Conservation (phyloP, 2,888 invertebrate genomes). For the Stegana nigrithorax region DNA sequence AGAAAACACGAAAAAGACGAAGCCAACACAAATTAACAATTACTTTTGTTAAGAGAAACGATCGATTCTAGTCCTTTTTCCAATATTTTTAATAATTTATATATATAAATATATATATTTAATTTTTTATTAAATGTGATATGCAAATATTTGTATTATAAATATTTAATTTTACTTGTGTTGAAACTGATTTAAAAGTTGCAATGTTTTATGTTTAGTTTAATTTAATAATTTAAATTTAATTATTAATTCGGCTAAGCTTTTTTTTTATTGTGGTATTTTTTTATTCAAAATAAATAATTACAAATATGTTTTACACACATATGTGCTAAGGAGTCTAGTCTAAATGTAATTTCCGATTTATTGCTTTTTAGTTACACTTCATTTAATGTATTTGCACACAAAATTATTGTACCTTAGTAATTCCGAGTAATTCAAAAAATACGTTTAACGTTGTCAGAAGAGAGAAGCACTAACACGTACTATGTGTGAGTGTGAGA, state of each 20-base stretch:
- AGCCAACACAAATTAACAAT: slow-evolving; percentile 11
- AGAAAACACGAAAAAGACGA: neutral
- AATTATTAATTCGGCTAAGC: no score
- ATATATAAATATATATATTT: neutral
- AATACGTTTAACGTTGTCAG: no score
- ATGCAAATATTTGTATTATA: slow-evolving; percentile 11
- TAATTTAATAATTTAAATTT: no score
- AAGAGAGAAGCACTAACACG: no score
- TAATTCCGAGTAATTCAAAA: no score
- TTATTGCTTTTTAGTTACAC: no score
- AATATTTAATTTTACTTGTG: neutral
- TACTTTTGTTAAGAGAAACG: neutral
- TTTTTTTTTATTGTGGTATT: neutral
- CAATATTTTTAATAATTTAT: neutral
- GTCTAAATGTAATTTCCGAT: no score
- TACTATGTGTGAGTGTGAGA: no score
- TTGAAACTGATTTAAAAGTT: neutral
- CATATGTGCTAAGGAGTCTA: no score
- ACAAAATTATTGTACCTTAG: no score
- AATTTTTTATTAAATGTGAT: neutral
- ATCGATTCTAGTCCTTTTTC: slow-evolving; percentile 13
- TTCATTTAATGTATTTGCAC: no score
- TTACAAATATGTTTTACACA: no score
- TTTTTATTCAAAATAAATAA: neutral
- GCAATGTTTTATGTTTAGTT: neutral